Conservation (phyloP, 2,113 vertebrate species). For the Notarius lentiginosus region DNA sequence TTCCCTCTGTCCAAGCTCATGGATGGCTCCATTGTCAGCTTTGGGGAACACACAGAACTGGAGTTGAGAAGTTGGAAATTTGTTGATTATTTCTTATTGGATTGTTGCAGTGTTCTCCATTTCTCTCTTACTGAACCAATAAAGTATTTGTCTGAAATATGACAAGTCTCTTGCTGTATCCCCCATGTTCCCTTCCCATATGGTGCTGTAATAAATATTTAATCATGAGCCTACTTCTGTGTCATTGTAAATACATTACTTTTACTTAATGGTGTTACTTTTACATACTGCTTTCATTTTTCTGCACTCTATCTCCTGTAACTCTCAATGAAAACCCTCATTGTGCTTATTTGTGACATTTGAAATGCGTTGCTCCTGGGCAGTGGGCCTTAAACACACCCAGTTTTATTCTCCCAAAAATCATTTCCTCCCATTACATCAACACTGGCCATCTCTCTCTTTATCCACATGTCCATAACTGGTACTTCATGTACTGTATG, state of each 20-base stretch:
- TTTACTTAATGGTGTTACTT: not conserved
- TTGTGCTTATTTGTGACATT: constrained; percentile 9
- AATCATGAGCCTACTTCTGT: constrained; percentile 21
- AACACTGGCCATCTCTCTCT: not conserved
- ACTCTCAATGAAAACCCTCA: constrained; percentile 1
- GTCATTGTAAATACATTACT: constrained; percentile 16
- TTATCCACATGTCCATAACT: not conserved
- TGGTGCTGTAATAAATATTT: constrained; percentile 23
- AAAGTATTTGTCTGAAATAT: constrained; percentile 5
- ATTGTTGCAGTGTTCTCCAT: not conserved
- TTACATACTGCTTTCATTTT: not conserved
- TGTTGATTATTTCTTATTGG: not conserved
- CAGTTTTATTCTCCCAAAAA: not conserved
- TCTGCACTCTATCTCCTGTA: not conserved
- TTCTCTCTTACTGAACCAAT: not conserved
- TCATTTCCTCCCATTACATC: not conserved
- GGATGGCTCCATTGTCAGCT: not conserved
- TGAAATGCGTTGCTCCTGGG: not conserved
- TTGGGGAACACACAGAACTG: not conserved
- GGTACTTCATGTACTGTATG: not conserved
- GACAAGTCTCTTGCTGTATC: not conserved
- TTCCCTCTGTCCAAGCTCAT: not conserved
- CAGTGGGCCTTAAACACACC: not conserved
- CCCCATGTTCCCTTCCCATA: not conserved
- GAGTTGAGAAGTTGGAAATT: not conserved